A percentile compares a stretch with the other conserved stretches of the same genome.
Conservation (phyloP, 2,113 vertebrate species). For the Salvelinus sp. region DNA sequence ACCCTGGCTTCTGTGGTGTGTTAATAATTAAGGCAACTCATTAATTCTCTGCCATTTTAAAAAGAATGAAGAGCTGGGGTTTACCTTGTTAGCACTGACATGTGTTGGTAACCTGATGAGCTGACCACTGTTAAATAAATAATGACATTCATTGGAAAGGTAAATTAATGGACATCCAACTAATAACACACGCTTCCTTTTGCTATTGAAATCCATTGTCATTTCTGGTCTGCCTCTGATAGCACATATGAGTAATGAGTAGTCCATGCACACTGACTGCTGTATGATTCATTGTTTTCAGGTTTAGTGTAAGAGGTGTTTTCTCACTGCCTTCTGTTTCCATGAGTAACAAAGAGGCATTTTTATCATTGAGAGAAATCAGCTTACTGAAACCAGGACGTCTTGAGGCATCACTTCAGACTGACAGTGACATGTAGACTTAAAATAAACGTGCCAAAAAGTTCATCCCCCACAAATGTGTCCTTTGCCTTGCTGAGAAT, state of each 20-base stretch:
- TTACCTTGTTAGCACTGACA: not conserved
- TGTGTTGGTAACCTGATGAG: not conserved
- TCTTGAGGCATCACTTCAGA: too few species aligned
- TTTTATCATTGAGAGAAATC: not conserved
- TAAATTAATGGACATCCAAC: not conserved
- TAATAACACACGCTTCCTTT: not conserved
- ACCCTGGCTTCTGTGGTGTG: not conserved
- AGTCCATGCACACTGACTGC: not conserved
- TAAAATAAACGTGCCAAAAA: too few species aligned
- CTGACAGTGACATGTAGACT: too few species aligned
- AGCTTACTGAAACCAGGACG: too few species aligned
- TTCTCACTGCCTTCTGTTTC: not conserved
- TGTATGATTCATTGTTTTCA: not conserved
- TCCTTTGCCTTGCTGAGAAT: too few species aligned
- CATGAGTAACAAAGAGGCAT: too few species aligned
- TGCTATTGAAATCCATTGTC: not conserved
- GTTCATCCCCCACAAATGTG: too few species aligned
- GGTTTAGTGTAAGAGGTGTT: not conserved
- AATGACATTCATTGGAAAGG: not conserved
- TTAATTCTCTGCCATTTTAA: not conserved
- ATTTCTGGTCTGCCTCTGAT: too few species aligned
- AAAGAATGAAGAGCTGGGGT: not conserved
- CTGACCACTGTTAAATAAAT: too few species aligned
- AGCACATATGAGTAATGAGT: not conserved
- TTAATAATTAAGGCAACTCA: not conserved